These are phyloP conservation scores for Eurytoma californica DNA, from an alignment of 2,888 invertebrate genomes.

Conservation along the genomic window DNA sequence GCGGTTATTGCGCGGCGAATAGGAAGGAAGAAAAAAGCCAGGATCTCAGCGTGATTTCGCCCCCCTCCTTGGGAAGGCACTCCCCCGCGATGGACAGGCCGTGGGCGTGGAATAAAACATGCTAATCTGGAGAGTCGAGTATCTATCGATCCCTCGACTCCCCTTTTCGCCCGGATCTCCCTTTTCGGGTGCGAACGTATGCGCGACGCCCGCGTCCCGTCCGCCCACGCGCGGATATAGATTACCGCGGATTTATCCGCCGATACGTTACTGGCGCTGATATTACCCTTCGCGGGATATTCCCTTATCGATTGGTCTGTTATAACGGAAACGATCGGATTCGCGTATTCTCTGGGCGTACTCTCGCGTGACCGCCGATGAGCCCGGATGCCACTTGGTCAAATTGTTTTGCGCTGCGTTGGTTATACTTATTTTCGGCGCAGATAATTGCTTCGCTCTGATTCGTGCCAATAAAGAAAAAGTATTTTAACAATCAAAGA, in stretches of 20 bases:
- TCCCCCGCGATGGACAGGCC: background rate
- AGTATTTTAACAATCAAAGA: too few relatives aligned
- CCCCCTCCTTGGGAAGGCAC: background rate
- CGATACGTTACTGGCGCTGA: too few relatives aligned
- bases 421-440: too few relatives aligned
- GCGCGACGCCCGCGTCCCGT: constrained; percentile 2
- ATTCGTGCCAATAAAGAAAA: too few relatives aligned
- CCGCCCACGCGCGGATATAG: too few relatives aligned
- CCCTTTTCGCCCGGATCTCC: background rate
- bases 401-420: too few relatives aligned
- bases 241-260: too few relatives aligned
- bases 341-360: too few relatives aligned
- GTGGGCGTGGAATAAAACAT: constrained; percentile 34
- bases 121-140: constrained; percentile 28
- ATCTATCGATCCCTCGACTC: constrained; percentile 31
- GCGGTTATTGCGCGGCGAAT: constrained; percentile 1
- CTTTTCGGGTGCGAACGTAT: constrained; percentile 8
- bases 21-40: constrained; percentile 1
- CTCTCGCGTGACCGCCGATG: too few relatives aligned
- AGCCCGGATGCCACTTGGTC: too few relatives aligned
- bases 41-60: constrained; percentile 22
- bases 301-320: background rate
- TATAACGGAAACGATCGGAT: background rate
- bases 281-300: too few relatives aligned
- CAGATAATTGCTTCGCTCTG: too few relatives aligned